These are phyloP conservation scores for Heteronetta atricapilla DNA, from an alignment of 2,113 vertebrate genomes.

Conservation along the genomic window DNA sequence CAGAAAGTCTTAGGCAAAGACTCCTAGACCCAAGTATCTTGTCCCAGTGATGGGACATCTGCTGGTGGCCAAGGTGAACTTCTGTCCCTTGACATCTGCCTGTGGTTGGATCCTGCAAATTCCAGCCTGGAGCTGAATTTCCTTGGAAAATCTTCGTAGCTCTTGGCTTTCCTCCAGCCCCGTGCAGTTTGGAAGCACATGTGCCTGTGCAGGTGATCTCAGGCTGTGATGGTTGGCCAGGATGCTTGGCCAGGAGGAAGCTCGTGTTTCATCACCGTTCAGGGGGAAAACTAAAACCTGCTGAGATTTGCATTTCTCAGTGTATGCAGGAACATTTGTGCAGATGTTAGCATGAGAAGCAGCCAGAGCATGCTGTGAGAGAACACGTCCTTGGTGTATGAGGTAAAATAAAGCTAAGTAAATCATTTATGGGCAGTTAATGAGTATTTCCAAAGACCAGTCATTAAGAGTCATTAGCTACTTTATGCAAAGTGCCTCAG, in stretches of 20 bases:
- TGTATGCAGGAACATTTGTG: not conserved
- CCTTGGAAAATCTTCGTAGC: fast-evolving
- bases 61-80: not conserved
- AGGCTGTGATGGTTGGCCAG: not conserved
- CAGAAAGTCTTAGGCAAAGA: not conserved
- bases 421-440: not conserved
- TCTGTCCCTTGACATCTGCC: not conserved
- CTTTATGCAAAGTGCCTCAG: not conserved
- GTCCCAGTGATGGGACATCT: not conserved
- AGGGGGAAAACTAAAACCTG: not conserved
- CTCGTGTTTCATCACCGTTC: not conserved
- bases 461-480: not conserved
- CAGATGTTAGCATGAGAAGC: not conserved
- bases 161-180: not conserved
- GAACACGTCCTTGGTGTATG: not conserved
- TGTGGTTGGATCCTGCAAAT: not conserved
- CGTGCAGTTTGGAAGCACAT: not conserved
- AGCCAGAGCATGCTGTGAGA: not conserved
- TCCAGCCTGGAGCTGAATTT: not conserved
- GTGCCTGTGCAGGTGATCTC: not conserved
- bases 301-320: not conserved
- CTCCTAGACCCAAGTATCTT: not conserved
- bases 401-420: not conserved
- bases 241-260: not conserved
- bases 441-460: not conserved